Percentiles rank a stretch among this genome's conserved stretches.
phyloP scores from a whole-genome alignment of 2,888 invertebrate genomes.

The Acronicta aceris region DNA sequence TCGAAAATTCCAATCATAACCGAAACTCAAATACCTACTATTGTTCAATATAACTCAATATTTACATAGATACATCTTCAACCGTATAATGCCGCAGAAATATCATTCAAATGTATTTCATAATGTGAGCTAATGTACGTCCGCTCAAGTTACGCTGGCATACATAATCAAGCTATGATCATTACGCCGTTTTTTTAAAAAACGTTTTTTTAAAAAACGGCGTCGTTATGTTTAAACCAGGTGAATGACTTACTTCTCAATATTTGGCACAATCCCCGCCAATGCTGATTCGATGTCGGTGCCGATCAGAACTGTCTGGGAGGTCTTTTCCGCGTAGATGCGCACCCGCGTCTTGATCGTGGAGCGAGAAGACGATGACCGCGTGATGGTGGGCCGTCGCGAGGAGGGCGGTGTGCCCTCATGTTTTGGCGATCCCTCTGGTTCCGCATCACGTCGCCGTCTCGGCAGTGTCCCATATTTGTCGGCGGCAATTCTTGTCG shows the following conservation, averaged over 20 bases:
- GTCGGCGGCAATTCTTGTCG: conserved; percentile 89
- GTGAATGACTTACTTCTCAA: conserved; percentile 75
- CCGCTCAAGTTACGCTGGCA: conserved; percentile 24
- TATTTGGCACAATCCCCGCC: conserved; percentile 88
- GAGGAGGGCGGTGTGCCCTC: conserved; percentile 76
- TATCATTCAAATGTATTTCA: conserved; percentile 26
- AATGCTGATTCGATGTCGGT: conserved; percentile 93
- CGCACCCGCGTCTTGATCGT: conserved; percentile 85
- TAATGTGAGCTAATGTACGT: conserved; percentile 24
- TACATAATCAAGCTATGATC: conserved; percentile 19
- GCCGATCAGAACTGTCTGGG: conserved; percentile 93
- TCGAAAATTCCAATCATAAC: no score
- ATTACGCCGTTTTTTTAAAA: conserved; percentile 26
- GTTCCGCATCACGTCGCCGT: conserved; percentile 91
- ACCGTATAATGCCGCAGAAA: conserved; percentile 2
- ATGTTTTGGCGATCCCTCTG: conserved; percentile 87
- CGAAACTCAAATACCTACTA: background rate
- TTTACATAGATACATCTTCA: conserved; percentile 2
- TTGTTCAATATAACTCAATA: background rate
- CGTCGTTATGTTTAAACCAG: conserved; percentile 9
- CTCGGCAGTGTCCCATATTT: conserved; percentile 94
- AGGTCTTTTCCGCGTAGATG: conserved; percentile 94
- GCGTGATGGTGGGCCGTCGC: conserved; percentile 78
- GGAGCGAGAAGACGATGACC: conserved; percentile 80
- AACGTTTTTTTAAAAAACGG: no score